Percentiles rank a stretch among this genome's conserved stretches.
phyloP scores from a whole-genome alignment of 2,888 invertebrate genomes.

The Aphodius sticticus region DNA sequence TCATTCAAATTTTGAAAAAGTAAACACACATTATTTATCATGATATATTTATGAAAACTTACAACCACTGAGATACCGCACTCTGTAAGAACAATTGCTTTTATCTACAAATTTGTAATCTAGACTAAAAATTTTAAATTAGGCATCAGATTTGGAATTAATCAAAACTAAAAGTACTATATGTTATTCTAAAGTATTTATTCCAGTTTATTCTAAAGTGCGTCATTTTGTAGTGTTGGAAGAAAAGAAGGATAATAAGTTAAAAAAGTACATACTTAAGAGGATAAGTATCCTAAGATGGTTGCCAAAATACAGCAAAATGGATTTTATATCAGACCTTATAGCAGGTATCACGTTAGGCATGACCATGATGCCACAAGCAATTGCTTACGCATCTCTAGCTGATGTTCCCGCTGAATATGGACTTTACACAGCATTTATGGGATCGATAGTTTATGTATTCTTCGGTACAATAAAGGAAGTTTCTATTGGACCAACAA shows the following conservation, averaged over 20 bases:
- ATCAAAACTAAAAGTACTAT: neutral
- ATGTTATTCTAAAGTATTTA: neutral
- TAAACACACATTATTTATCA: neutral
- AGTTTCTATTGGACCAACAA: conserved; percentile 92
- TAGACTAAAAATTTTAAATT: neutral
- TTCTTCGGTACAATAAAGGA: conserved; percentile 88
- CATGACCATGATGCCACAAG: conserved; percentile 91
- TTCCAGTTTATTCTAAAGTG: neutral
- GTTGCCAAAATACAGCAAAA: conserved; percentile 74
- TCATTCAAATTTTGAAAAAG: neutral
- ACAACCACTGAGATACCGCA: neutral
- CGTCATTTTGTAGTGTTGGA: neutral
- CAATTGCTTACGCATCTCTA: conserved; percentile 88
- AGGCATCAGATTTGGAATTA: neutral
- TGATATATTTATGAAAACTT: conserved; percentile 4
- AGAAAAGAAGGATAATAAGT: neutral
- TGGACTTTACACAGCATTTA: conserved; percentile 91
- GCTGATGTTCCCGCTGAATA: conserved; percentile 88
- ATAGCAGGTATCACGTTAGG: conserved; percentile 91
- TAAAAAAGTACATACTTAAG: conserved; percentile 40
- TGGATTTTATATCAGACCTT: conserved; percentile 77
- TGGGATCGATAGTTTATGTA: conserved; percentile 87
- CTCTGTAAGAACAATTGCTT: neutral
- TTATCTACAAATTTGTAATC: neutral
- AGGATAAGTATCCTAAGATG: conserved; percentile 63